Evolutionary conservation across 2,113 vertebrate genomes (phyloP).

Genomic region (Dinomys branickii): DNA sequence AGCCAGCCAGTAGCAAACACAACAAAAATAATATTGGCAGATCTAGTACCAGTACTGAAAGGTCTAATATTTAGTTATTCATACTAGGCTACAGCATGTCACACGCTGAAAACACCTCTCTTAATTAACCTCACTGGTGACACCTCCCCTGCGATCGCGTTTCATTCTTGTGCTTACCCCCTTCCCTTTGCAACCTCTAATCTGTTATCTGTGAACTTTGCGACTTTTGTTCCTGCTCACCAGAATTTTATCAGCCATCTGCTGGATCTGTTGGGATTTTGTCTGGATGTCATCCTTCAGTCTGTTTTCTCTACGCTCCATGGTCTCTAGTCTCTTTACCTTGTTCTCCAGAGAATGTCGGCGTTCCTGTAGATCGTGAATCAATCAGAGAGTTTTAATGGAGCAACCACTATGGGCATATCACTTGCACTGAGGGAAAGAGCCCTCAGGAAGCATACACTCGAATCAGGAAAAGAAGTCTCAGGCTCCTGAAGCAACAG

Average conservation of each 20-base stretch:
- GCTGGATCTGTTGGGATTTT: conserved; percentile 98
- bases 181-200: conserved; percentile 78
- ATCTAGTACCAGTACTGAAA: conserved; percentile 28
- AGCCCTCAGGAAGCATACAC: conserved; percentile 51
- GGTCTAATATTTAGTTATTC: neutral
- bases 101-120: conserved; percentile 16
- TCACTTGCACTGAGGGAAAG: conserved; percentile 53
- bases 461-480: conserved; percentile 23
- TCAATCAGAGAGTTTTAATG: conserved; percentile 81
- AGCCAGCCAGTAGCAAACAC: conserved; percentile 49
- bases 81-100: neutral
- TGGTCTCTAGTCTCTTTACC: conserved; percentile 97
- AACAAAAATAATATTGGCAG: neutral
- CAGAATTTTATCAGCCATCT: conserved; percentile 99
- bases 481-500: conserved; percentile 38
- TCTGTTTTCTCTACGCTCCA: conserved; percentile 96
- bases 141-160: neutral
- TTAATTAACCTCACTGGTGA: neutral
- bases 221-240: conserved; percentile 88
- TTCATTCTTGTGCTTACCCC: conserved; percentile 53
- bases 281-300: conserved; percentile 99
- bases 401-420: conserved; percentile 52
- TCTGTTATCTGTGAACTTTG: conserved; percentile 79
- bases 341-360: conserved; percentile 98
- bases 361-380: conserved; percentile 91